phyloP scores from a whole-genome alignment of 2,113 vertebrate species.

The Zapus hudsonius region DNA sequence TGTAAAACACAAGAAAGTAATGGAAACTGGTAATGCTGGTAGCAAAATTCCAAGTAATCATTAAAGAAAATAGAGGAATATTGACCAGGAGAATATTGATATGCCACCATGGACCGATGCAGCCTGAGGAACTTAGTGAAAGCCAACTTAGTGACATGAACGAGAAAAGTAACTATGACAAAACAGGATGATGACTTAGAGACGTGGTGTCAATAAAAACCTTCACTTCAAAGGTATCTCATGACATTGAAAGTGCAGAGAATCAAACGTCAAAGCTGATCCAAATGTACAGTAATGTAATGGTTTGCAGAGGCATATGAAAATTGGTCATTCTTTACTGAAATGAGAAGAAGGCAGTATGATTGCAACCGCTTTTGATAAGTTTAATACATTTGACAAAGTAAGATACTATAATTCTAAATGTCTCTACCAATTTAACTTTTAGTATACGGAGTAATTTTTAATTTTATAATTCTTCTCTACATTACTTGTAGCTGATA shows the following conservation, averaged over 20 bases:
- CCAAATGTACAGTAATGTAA: background rate
- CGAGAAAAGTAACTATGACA: background rate
- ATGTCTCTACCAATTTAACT: slow-evolving; percentile 21
- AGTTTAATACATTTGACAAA: slow-evolving; percentile 23
- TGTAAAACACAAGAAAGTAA: background rate
- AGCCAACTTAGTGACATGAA: background rate
- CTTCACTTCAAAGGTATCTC: background rate
- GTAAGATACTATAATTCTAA: background rate
- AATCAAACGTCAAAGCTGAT: background rate
- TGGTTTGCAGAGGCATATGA: background rate
- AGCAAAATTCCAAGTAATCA: background rate
- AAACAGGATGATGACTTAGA: background rate
- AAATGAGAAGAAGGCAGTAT: background rate
- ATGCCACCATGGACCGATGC: background rate
- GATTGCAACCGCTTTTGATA: background rate
- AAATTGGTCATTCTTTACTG: background rate
- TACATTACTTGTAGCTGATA: background rate
- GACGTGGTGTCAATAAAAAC: background rate
- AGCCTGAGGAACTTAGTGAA: background rate
- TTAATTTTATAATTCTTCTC: background rate
- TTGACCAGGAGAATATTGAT: background rate
- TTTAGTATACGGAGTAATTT: background rate
- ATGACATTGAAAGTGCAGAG: background rate
- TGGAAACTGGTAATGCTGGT: background rate
- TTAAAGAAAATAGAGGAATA: background rate